phyloP scores from a whole-genome alignment of 1,140 invertebrate species.

The Drosophila teissieri region DNA sequence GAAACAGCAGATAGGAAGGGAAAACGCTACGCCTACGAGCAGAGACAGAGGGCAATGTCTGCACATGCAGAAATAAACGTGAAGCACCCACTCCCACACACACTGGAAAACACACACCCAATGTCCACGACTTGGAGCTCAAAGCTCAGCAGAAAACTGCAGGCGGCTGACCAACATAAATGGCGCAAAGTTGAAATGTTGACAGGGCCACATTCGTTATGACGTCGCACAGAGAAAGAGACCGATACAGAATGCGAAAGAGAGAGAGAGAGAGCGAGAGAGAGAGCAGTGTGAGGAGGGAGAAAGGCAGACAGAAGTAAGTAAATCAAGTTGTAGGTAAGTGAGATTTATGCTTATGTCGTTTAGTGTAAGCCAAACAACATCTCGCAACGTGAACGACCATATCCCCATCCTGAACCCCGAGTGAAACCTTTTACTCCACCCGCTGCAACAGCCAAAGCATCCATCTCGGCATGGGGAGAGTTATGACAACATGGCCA shows the following conservation, averaged over 20 bases:
- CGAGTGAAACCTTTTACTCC: slow-evolving; percentile 4
- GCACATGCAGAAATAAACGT: slow-evolving; percentile 71
- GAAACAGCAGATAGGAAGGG: slow-evolving; percentile 19
- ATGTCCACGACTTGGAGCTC: slow-evolving; percentile 39
- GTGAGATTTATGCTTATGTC: slow-evolving; percentile 82
- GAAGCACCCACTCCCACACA: slow-evolving; percentile 51
- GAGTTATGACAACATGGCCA: slow-evolving; percentile 69
- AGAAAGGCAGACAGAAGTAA: slow-evolving; percentile 51
- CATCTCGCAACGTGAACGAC: slow-evolving; percentile 44
- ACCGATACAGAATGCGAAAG: background rate
- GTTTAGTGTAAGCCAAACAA: slow-evolving; percentile 78
- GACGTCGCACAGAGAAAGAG: slow-evolving; percentile 57
- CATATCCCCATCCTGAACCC: slow-evolving; percentile 28
- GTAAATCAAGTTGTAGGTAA: slow-evolving; percentile 82
- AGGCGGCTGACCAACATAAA: slow-evolving; percentile 80
- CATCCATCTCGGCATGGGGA: slow-evolving; percentile 33
- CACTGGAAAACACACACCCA: slow-evolving; percentile 39
- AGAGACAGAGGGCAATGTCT: slow-evolving; percentile 60
- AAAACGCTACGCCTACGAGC: slow-evolving; percentile 68
- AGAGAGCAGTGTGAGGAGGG: background rate
- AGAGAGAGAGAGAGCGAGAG: background rate
- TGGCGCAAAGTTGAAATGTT: slow-evolving; percentile 83
- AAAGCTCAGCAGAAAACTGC: slow-evolving; percentile 52
- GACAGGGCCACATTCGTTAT: slow-evolving; percentile 81
- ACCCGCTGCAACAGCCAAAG: background rate